phyloP scores from a whole-genome alignment of 2,113 vertebrate genomes.

The Crotalus tigris region DNA sequence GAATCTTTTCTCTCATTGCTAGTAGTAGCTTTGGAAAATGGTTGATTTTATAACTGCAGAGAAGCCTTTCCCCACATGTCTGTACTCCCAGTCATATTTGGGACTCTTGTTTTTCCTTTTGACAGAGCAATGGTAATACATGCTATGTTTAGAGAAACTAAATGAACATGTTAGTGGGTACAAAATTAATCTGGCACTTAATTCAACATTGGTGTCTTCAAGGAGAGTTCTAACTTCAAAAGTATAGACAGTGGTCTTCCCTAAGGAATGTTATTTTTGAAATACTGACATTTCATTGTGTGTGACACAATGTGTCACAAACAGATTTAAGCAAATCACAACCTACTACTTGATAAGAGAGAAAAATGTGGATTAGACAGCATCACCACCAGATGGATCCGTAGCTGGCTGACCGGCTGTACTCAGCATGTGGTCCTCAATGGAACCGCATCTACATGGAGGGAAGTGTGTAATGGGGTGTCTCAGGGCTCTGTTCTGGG shows the following conservation, averaged over 20 bases:
- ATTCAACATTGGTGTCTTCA: background rate
- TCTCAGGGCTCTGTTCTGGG: no score
- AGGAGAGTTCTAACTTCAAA: background rate
- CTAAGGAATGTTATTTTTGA: background rate
- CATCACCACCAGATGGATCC: no score
- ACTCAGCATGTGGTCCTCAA: no score
- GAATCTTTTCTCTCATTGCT: background rate
- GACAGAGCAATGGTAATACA: background rate
- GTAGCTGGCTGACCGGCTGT: no score
- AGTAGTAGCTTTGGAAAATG: background rate
- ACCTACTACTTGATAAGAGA: no score
- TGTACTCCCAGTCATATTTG: background rate
- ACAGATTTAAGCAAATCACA: background rate
- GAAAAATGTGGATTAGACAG: no score
- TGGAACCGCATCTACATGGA: no score
- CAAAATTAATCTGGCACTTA: background rate
- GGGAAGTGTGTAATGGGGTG: no score
- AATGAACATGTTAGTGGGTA: background rate
- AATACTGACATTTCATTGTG: background rate
- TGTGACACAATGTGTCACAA: background rate
- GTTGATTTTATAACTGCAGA: background rate
- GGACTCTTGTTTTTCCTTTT: background rate
- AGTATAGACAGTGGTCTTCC: background rate
- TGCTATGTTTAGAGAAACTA: background rate
- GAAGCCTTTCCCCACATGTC: background rate